A percentile compares a stretch with the other conserved stretches of the same genome.
Conservation (phyloP, 64 coral and sea anemone species). For the Pocillopora damicornis region DNA sequence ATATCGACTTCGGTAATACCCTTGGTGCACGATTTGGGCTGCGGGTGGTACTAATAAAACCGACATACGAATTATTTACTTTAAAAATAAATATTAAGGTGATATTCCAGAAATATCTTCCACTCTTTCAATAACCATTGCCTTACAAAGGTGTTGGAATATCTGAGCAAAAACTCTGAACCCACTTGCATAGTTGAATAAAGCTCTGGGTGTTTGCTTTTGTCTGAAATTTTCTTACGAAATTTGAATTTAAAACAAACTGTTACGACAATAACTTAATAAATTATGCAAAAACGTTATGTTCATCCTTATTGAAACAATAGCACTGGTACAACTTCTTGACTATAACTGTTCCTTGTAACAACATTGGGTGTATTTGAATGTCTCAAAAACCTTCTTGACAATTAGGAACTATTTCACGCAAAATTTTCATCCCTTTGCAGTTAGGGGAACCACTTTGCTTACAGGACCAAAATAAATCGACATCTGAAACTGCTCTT, state of each 20-base stretch:
- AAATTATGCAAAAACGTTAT: neutral
- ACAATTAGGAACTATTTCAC: neutral
- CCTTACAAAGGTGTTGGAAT: too few species aligned
- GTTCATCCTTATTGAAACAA: neutral
- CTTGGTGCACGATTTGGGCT: too few species aligned
- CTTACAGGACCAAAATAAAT: constrained; percentile 12
- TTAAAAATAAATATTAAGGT: too few species aligned
- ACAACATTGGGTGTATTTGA: neutral
- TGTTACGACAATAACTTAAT: neutral
- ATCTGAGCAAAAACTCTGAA: neutral
- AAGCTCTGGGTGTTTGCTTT: neutral
- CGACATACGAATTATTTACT: too few species aligned
- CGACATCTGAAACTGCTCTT: neutral
- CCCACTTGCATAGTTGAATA: neutral
- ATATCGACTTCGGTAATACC: too few species aligned
- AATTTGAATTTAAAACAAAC: neutral
- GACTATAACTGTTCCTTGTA: neutral
- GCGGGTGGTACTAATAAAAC: too few species aligned
- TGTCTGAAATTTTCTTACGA: neutral
- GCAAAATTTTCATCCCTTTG: neutral
- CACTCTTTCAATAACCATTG: too few species aligned
- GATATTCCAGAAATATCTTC: too few species aligned
- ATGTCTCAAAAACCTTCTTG: neutral
- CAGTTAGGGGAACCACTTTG: neutral
- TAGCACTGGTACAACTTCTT: neutral